Conservation (phyloP, 1,140 invertebrate genomes). For the fruit fly (Drosophila melanogaster) region DNA sequence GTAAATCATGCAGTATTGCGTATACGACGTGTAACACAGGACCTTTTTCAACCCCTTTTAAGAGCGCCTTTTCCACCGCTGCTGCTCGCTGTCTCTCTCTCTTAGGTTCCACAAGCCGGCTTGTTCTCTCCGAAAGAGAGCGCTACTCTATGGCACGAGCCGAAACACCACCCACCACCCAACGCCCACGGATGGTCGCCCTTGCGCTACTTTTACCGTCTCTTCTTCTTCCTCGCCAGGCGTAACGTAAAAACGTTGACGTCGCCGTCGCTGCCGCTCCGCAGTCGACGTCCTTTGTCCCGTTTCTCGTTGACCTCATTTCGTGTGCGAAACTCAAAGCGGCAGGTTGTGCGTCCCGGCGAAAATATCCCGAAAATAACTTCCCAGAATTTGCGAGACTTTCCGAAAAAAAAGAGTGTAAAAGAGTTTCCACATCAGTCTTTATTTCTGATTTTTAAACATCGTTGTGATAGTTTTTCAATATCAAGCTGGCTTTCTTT, state of each 20-base stretch:
- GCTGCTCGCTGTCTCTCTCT: background rate
- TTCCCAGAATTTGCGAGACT: slow-evolving; percentile 25
- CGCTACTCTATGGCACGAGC: too few species aligned
- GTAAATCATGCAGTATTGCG: slow-evolving; percentile 65
- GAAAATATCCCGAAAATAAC: slow-evolving; percentile 19
- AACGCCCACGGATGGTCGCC: slow-evolving; percentile 67
- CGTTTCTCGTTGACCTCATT: slow-evolving; percentile 84
- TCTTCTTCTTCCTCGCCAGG: slow-evolving; percentile 49
- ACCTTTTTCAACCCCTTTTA: slow-evolving; percentile 13
- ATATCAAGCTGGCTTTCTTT: background rate
- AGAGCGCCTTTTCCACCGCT: background rate
- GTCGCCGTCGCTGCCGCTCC: slow-evolving; percentile 30
- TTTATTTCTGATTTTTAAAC: background rate
- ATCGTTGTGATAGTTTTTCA: background rate
- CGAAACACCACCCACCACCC: slow-evolving; percentile 33
- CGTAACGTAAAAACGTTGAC: slow-evolving; percentile 70
- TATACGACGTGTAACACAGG: slow-evolving; percentile 42
- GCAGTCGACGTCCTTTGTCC: slow-evolving; percentile 52
- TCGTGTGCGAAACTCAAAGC: slow-evolving; percentile 82
- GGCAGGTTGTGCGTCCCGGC: slow-evolving; percentile 74
- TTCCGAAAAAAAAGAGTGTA: slow-evolving; percentile 11
- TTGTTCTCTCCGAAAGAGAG: background rate
- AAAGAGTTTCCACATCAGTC: background rate
- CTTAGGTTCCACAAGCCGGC: slow-evolving; percentile 57
- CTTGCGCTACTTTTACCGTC: slow-evolving; percentile 74